Conservation (phyloP, 2,797 vertebrate genomes). For the Enoplosus armatus region DNA sequence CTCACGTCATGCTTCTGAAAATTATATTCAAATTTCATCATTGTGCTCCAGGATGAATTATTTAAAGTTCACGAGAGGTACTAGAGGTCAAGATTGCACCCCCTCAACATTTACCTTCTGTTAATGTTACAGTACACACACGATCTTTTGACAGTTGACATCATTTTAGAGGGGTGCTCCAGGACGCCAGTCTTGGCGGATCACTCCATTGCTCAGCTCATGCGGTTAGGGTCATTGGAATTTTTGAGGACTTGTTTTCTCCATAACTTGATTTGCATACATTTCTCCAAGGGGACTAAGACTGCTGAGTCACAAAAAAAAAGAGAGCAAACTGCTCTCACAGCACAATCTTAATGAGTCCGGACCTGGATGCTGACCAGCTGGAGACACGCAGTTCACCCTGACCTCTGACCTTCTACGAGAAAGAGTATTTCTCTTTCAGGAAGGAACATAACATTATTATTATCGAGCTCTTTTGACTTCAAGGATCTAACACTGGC, state of each 20-base stretch:
- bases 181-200: not conserved
- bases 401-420: constrained; percentile 20
- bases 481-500: not conserved
- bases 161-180: not conserved
- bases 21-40: not conserved
- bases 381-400: not conserved
- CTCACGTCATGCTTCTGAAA: not conserved
- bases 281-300: constrained; percentile 14
- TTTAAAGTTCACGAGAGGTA: not conserved
- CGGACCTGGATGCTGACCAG: constrained; percentile 26
- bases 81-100: not conserved
- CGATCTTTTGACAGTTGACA: not conserved
- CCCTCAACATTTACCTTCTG: not conserved
- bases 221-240: not conserved
- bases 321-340: constrained; percentile 9
- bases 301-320: constrained; percentile 36
- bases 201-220: no score
- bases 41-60: not conserved
- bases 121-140: not conserved
- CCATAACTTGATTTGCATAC: constrained; percentile 8
- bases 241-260: not conserved
- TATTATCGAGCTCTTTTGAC: constrained; percentile 1
- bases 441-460: not conserved
- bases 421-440: constrained; percentile 11
- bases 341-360: constrained; percentile 15